Conservation (phyloP, 2,113 vertebrate species). For the Cettia cetti region DNA sequence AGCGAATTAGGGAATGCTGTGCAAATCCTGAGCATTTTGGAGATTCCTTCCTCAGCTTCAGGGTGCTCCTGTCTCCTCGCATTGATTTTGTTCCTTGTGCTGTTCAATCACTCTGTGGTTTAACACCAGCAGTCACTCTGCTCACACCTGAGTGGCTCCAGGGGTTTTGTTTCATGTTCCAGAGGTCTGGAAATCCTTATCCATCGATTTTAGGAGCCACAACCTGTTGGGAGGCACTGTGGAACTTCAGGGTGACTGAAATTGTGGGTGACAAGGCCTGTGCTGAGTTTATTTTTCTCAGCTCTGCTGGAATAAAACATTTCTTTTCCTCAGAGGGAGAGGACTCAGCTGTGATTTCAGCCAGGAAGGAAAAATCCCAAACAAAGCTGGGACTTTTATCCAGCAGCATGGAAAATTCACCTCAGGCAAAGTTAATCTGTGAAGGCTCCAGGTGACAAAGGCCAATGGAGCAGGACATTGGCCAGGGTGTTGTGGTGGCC, state of each 20-base stretch:
- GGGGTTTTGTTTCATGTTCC: background rate
- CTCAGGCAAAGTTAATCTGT: background rate
- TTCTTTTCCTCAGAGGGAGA: background rate
- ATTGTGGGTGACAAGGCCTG: background rate
- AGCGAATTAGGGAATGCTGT: fast-evolving
- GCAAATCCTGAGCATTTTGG: background rate
- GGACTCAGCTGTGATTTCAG: background rate
- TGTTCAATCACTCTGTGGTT: background rate
- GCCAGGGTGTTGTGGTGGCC: background rate
- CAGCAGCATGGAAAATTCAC: background rate
- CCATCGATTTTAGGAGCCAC: constrained; percentile 64
- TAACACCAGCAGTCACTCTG: background rate
- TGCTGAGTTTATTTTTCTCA: background rate
- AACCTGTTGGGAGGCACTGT: background rate
- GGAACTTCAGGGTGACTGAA: constrained; percentile 12
- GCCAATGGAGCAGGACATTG: background rate
- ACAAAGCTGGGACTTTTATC: background rate
- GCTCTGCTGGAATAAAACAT: background rate
- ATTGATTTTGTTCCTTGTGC: background rate
- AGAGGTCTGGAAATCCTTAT: constrained; percentile 64
- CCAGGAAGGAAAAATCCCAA: background rate
- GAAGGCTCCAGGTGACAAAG: background rate
- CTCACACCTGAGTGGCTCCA: background rate
- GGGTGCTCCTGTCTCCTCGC: background rate
- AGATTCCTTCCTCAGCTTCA: background rate